Evolutionary conservation across 2,888 invertebrate genomes (phyloP), one percentile per base, ranked within the genome.

Genomic region (Orgyia antiqua): DNA sequence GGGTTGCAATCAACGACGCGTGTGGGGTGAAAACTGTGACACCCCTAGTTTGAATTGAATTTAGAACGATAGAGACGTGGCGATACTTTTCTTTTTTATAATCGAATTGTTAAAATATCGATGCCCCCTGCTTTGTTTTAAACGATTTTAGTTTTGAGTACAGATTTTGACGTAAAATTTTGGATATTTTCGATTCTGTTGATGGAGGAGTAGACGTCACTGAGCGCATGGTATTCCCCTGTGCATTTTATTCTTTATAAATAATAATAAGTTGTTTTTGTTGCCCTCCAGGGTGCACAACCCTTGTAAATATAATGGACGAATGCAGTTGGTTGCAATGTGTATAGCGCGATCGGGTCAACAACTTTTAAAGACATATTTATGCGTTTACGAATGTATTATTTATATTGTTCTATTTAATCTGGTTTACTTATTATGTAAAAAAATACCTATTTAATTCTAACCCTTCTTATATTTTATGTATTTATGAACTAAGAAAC

Each of bases 241-340:
- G 31, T 10, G 32, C 58, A 70, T 72, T 73, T 68, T 67, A 54
- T 51, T 46, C 11, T 36, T 37, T 60, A 62, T 66, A 66, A 77
- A 76, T 83, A 82, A 83, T 80, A 83, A 79, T 80, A 79, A 69
- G 65, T 52, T 47, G 61, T 70, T 72, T 69, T 71, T 72, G 71
- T 70, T 58, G 64, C 74, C 74, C 78, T 74, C 70, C 73, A 58
- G 74, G 71, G 76, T 69, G 64, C 49, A 50, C 73, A 76, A 83
- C 84, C 83, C 83, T 82, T 80, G 60, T 56, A 58, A 23, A 68
- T n/a, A n/a, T 69, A 68, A 69, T 68, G 62, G 65, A 70, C 70
- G 68, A 76, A 79, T 78, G 76, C 77, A 76, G 79, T 80, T 82
- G 79, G 64, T n/a, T 23, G 13, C 1, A 10, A 15, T 13, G 24